phyloP scores from a whole-genome alignment of 2,888 invertebrate species.

The Drosophila rellima region DNA sequence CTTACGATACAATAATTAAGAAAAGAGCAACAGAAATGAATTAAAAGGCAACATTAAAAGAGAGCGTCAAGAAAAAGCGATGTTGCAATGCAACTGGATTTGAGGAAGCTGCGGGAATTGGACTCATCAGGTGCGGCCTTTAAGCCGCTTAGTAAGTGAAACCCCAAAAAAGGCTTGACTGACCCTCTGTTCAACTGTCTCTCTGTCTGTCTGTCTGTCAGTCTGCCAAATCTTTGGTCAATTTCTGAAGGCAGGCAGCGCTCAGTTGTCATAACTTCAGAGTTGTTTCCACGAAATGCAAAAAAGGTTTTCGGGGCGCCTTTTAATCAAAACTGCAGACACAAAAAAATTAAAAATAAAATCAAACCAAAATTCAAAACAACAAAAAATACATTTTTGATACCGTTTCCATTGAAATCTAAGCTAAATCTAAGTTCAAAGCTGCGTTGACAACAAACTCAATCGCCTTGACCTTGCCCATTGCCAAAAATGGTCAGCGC shows the following conservation, averaged over 20 bases:
- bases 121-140: slow-evolving; percentile 70
- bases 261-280: slow-evolving; percentile 69
- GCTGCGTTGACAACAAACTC: slow-evolving; percentile 64
- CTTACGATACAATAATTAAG: slow-evolving; percentile 67
- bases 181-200: slow-evolving; percentile 8
- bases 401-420: slow-evolving; percentile 64
- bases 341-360: slow-evolving; percentile 20
- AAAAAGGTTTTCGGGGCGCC: slow-evolving; percentile 65
- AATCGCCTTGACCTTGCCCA: slow-evolving; percentile 74
- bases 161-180: slow-evolving; percentile 46
- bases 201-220: slow-evolving; percentile 29
- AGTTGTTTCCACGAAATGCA: slow-evolving; percentile 70
- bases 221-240: slow-evolving; percentile 22
- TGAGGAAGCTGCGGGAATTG: slow-evolving; percentile 6
- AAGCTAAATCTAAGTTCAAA: slow-evolving; percentile 63
- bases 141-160: slow-evolving; percentile 77
- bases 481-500: slow-evolving; percentile 70
- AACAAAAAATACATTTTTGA: slow-evolving; percentile 29
- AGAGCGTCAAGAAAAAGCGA: slow-evolving; percentile 19
- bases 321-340: slow-evolving; percentile 77
- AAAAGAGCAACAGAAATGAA: slow-evolving; percentile 30
- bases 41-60: slow-evolving; percentile 24
- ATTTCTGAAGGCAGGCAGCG: slow-evolving; percentile 10
- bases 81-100: slow-evolving; percentile 25
- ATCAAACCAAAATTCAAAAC: slow-evolving; percentile 8